Conservation (phyloP, 1,140 invertebrate genomes). For the Bombyx mori region DNA sequence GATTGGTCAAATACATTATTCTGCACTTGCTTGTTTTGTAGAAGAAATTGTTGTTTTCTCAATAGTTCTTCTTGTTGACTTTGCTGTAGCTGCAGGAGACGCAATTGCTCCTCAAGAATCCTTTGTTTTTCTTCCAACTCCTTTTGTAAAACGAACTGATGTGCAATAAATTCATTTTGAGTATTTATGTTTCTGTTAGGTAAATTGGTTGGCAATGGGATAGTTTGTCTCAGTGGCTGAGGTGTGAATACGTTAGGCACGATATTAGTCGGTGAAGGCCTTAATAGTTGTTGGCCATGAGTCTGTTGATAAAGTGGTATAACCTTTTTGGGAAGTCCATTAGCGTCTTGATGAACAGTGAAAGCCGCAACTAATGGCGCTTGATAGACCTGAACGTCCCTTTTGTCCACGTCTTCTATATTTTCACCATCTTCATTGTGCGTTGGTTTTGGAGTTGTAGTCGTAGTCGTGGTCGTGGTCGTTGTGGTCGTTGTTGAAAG, state of each 20-base stretch:
- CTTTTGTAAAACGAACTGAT: conserved; percentile 69
- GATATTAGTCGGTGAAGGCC: conserved; percentile 19
- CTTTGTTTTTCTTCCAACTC: conserved; percentile 79
- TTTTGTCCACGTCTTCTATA: conserved; percentile 75
- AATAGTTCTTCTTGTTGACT: conserved; percentile 79
- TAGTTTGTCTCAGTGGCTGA: conserved; percentile 11
- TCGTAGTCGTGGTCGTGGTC: conserved; percentile 68
- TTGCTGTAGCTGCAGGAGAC: conserved; percentile 77
- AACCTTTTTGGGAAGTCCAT: conserved; percentile 81
- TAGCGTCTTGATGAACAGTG: conserved; percentile 85
- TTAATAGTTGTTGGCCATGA: conserved; percentile 30
- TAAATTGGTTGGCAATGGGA: conserved; percentile 30
- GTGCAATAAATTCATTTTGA: conserved; percentile 42
- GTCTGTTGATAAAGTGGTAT: conserved; percentile 73
- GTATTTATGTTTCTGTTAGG: conserved; percentile 28
- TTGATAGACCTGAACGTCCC: conserved; percentile 84
- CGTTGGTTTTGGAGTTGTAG: conserved; percentile 73
- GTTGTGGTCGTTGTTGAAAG: conserved; percentile 41
- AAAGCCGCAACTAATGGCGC: conserved; percentile 86
- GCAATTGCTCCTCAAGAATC: conserved; percentile 78
- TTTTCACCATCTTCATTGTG: conserved; percentile 77
- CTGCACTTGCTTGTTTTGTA: conserved; percentile 66
- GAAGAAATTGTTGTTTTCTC: conserved; percentile 73
- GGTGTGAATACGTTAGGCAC: not conserved
- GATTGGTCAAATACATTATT: conserved; percentile 69